Conservation (phyloP, 2,888 invertebrate genomes). For the Aproaerema taeniolella region DNA sequence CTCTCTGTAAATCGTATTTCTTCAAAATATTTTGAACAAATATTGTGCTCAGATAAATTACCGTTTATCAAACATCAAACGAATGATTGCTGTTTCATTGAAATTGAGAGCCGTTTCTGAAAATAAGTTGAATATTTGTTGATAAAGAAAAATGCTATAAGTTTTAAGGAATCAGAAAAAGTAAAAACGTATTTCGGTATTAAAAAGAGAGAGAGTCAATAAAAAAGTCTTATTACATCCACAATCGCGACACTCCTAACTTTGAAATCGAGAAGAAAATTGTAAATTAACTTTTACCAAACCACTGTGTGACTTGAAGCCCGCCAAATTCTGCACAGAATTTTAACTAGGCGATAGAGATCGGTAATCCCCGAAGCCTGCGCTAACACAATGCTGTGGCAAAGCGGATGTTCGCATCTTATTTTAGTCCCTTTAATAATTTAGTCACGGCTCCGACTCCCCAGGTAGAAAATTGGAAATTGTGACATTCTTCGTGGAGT, state of each 20-base stretch:
- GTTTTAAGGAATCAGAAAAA: too few relatives aligned
- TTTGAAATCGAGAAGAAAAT: slow-evolving; percentile 50
- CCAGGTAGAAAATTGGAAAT: slow-evolving; percentile 75
- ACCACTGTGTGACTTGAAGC: slow-evolving; percentile 55
- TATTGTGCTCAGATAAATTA: too few relatives aligned
- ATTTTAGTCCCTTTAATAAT: slow-evolving; percentile 67
- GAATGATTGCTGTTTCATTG: too few relatives aligned
- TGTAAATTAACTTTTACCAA: slow-evolving; percentile 61
- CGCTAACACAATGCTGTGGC: slow-evolving; percentile 59
- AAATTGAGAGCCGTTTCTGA: too few relatives aligned
- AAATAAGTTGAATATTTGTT: too few relatives aligned
- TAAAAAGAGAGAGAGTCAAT: too few relatives aligned
- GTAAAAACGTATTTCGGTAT: too few relatives aligned
- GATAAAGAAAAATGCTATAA: too few relatives aligned
- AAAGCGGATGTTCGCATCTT: slow-evolving; percentile 64
- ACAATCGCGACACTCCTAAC: slow-evolving; percentile 27
- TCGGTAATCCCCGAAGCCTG: slow-evolving; percentile 60
- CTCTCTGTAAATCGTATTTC: slow-evolving; percentile 1
- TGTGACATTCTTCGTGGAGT: slow-evolving; percentile 58
- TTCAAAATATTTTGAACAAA: slow-evolving; percentile 2
- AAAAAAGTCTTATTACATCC: slow-evolving; percentile 10
- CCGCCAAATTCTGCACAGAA: slow-evolving; percentile 56
- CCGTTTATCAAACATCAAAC: too few relatives aligned
- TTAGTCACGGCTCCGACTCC: slow-evolving; percentile 63
- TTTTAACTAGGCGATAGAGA: slow-evolving; percentile 68